A percentile compares a stretch with the other conserved stretches of the same genome.
phyloP scores from a whole-genome alignment of 2,797 vertebrate genomes.

The Acomys russatus region DNA sequence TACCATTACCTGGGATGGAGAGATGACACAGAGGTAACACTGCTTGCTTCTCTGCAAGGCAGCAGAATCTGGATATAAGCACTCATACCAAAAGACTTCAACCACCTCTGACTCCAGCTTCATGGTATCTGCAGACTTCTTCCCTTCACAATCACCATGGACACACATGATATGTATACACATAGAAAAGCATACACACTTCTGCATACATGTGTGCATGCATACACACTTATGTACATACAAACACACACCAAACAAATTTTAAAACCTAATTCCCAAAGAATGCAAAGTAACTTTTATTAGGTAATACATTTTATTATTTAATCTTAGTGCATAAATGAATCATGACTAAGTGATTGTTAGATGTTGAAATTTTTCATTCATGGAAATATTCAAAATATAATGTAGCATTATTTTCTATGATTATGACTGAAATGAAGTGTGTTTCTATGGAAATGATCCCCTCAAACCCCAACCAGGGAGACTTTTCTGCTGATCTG shows the following conservation, averaged over 20 bases:
- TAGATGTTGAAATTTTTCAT: not conserved
- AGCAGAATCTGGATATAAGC: not conserved
- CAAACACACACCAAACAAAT: not conserved
- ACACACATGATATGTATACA: not conserved
- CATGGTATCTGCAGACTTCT: not conserved
- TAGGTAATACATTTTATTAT: not conserved
- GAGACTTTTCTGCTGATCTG: not conserved
- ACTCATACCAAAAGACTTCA: no score
- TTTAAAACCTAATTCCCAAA: not conserved
- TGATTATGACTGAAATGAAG: not conserved
- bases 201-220: not conserved
- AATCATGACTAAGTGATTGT: not conserved
- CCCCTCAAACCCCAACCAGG: not conserved
- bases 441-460: slow-evolving; percentile 4
- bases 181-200: not conserved
- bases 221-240: not conserved
- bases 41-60: no score
- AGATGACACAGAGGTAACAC: not conserved
- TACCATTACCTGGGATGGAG: not conserved
- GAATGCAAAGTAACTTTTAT: not conserved
- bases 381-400: not conserved
- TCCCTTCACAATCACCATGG: not conserved
- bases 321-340: not conserved
- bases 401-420: not conserved
- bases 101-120: not conserved